These are phyloP conservation scores for Furcula furcula DNA, from an alignment of 2,888 invertebrate species.

Conservation along the genomic window DNA sequence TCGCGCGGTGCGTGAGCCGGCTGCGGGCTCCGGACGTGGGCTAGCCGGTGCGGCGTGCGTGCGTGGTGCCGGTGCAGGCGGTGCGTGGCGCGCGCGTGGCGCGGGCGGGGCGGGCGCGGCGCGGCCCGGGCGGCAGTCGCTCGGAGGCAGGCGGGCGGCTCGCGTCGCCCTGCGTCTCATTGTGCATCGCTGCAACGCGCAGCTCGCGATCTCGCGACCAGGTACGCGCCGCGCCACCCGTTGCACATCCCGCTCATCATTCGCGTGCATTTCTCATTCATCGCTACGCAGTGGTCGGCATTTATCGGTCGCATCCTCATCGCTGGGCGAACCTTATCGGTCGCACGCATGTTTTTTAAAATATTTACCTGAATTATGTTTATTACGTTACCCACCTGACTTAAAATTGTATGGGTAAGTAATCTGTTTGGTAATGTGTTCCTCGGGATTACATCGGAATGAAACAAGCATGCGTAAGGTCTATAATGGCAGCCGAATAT, in stretches of 20 bases:
- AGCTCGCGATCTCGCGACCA: constrained; percentile 57
- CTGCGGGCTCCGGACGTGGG: constrained; percentile 44
- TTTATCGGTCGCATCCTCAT: constrained; percentile 29
- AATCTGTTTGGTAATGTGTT: constrained; percentile 6
- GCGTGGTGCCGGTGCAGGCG: constrained; percentile 54
- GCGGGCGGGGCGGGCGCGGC: constrained; percentile 56
- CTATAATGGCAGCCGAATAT: constrained; percentile 32
- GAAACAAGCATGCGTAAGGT: constrained; percentile 37
- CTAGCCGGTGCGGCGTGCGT: constrained; percentile 40
- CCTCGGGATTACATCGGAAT: constrained; percentile 17
- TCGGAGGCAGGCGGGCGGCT: constrained; percentile 70
- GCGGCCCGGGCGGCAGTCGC: constrained; percentile 78
- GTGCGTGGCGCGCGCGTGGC: constrained; percentile 43
- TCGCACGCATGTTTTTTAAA: constrained; percentile 21
- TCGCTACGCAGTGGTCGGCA: constrained; percentile 38
- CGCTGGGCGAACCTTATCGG: constrained; percentile 13
- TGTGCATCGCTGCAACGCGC: constrained; percentile 59
- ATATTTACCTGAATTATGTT: constrained; percentile 24
- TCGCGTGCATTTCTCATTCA: constrained; percentile 66
- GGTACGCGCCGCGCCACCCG: constrained; percentile 50
- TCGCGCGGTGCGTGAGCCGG: constrained; percentile 69
- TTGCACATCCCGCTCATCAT: constrained; percentile 39
- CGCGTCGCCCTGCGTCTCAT: constrained; percentile 61
- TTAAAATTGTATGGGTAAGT: constrained; percentile 28
- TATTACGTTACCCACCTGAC: constrained; percentile 1